Evolutionary conservation across 2,113 vertebrate species (phyloP).

Genomic region (Myxocyprinus asiaticus): DNA sequence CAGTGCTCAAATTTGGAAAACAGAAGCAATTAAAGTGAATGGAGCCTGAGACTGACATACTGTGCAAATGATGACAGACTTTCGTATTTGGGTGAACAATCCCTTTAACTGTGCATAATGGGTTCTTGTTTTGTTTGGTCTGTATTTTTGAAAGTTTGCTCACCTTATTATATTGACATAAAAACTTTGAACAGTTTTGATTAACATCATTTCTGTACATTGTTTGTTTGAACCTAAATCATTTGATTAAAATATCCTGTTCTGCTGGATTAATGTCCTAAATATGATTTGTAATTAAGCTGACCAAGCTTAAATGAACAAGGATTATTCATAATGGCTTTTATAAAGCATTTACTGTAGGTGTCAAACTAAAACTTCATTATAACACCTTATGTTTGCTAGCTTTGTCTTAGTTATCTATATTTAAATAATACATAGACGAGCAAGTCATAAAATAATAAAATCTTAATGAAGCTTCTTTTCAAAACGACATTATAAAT

Average conservation of each 20-base stretch:
- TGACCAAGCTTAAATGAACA: constrained; percentile 9
- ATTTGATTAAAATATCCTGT: neutral
- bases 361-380: constrained; percentile 19
- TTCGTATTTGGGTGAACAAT: too few relatives aligned
- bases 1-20: too few relatives aligned
- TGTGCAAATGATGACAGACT: too few relatives aligned
- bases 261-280: constrained; percentile 26
- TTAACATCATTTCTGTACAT: neutral
- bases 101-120: too few relatives aligned
- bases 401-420: neutral
- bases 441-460: neutral
- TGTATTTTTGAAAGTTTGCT: neutral
- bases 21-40: too few relatives aligned
- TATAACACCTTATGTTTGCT: neutral
- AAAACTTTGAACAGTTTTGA: neutral
- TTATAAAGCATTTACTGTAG: neutral
- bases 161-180: neutral
- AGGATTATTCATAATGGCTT: constrained; percentile 35
- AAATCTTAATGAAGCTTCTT: neutral
- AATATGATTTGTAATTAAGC: constrained; percentile 4
- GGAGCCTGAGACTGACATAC: too few relatives aligned
- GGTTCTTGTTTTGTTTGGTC: too few relatives aligned
- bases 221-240: constrained; percentile 1
- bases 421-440: neutral
- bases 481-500: neutral